Evolutionary conservation across 1,140 invertebrate species (phyloP).

Genomic region (Achatina immaculata): DNA sequence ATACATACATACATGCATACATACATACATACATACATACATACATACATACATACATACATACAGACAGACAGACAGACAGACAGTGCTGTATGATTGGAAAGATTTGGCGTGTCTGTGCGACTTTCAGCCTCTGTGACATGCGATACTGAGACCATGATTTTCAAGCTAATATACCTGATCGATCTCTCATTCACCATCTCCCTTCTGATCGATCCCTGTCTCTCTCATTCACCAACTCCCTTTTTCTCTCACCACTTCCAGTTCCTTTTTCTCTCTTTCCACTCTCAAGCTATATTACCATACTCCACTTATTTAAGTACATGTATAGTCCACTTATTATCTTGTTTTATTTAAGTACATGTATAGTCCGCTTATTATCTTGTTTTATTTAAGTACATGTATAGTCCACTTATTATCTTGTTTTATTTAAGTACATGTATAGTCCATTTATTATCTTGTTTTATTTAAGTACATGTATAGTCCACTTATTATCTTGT

Average conservation of each 20-base stretch:
- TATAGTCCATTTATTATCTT: background rate
- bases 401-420: no score
- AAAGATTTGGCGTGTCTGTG: no score
- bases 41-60: no score
- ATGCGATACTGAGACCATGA: no score
- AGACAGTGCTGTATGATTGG: no score
- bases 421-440: no score
- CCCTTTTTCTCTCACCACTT: constrained; percentile 4
- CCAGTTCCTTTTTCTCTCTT: background rate
- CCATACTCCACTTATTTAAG: background rate
- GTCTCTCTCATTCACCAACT: background rate
- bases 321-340: background rate
- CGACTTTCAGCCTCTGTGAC: no score
- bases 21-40: no score
- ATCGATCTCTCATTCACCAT: background rate
- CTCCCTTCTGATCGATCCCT: background rate
- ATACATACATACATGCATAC: no score
- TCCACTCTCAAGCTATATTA: background rate
- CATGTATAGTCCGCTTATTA: background rate
- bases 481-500: no score
- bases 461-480: background rate
- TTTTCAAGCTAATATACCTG: background rate
- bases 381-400: no score
- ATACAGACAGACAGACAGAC: no score
- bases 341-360: background rate